A percentile compares a stretch with the other conserved stretches of the same genome.
phyloP scores from a whole-genome alignment of 2,113 vertebrate species.

The Hemibagrus wyckioides region DNA sequence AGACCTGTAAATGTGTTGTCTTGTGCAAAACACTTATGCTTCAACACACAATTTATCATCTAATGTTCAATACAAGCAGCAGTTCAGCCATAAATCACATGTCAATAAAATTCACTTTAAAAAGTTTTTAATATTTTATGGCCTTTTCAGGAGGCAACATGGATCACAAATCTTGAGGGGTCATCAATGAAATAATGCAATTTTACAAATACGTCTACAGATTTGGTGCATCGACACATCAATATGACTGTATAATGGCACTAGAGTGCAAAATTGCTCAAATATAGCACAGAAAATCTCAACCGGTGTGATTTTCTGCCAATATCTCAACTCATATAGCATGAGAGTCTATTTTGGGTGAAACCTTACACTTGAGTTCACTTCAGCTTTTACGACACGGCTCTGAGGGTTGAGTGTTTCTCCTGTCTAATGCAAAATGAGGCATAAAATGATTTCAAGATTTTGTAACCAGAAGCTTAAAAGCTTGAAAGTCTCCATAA shows the following conservation, averaged over 20 bases:
- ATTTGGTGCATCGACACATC: constrained; percentile 30
- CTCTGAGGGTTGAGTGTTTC: constrained; percentile 33
- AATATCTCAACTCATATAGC: neutral
- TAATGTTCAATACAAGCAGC: neutral
- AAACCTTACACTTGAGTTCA: constrained; percentile 43
- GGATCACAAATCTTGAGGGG: constrained; percentile 3
- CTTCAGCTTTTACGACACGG: constrained; percentile 21
- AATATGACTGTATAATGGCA: constrained; percentile 27
- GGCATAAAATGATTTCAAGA: constrained; percentile 35
- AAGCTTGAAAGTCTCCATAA: constrained; percentile 37
- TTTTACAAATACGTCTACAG: constrained; percentile 46
- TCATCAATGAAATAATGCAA: constrained; percentile 40
- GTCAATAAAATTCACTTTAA: constrained; percentile 24
- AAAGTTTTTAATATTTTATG: constrained; percentile 32
- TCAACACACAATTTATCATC: neutral
- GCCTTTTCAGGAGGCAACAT: neutral
- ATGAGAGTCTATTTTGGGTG: constrained; percentile 24
- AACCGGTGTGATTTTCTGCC: neutral
- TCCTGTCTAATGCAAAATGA: constrained; percentile 28
- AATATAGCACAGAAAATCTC: constrained; percentile 29
- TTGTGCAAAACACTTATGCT: constrained; percentile 3
- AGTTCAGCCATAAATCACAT: constrained; percentile 14
- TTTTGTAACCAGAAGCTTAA: constrained; percentile 5
- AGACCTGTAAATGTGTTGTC: neutral
- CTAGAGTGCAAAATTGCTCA: constrained; percentile 18